phyloP scores from a whole-genome alignment of 2,113 vertebrate genomes.

The Oreocharis arfaki region DNA sequence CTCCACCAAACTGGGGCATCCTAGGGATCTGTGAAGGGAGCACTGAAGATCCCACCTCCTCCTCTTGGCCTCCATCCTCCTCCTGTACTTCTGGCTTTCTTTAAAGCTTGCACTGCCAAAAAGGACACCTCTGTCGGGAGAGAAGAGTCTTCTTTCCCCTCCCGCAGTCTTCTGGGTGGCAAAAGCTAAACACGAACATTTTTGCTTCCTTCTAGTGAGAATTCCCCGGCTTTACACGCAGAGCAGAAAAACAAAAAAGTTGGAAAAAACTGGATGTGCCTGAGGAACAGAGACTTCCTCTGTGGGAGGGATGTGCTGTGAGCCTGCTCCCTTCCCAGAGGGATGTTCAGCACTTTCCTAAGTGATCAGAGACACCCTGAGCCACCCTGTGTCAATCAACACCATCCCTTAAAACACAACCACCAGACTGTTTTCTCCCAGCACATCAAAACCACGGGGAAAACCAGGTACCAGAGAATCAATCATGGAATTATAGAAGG shows the following conservation, averaged over 20 bases:
- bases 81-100: neutral
- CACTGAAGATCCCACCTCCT: neutral
- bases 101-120: neutral
- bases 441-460: neutral
- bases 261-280: neutral
- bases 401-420: neutral
- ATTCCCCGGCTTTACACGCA: accelerated
- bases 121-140: neutral
- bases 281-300: neutral
- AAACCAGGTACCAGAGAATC: neutral
- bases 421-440: neutral
- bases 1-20: neutral
- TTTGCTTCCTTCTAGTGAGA: neutral
- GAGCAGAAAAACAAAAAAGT: neutral
- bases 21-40: neutral
- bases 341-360: neutral
- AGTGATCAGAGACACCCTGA: neutral
- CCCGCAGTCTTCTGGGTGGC: neutral
- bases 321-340: neutral
- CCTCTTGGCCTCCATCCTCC: neutral
- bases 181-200: neutral
- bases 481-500: neutral
- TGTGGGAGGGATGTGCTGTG: neutral
- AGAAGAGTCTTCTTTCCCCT: neutral
- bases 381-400: neutral